Evolutionary conservation across 2,888 invertebrate species (phyloP).

Genomic region (Agriotes lineatus): DNA sequence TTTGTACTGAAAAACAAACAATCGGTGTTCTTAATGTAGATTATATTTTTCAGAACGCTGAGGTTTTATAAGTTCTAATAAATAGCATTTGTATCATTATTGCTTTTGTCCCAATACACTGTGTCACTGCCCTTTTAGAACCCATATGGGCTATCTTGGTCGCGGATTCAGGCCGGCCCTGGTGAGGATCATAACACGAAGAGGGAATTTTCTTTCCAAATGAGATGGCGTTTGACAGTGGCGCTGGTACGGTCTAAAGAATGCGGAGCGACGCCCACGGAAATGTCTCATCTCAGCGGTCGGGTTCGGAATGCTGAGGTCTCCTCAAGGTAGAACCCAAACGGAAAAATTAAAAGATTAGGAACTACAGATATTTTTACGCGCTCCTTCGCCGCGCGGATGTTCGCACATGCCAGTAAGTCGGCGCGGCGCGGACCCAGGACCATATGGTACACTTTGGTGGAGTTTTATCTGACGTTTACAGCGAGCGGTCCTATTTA

Average conservation of each 20-base stretch:
- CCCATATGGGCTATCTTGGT: too few relatives aligned
- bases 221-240: conserved; percentile 38
- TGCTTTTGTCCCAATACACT: too few relatives aligned
- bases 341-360: conserved; percentile 21
- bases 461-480: conserved; percentile 32
- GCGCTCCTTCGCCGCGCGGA: neutral
- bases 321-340: conserved; percentile 37
- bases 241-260: conserved; percentile 40
- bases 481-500: conserved; percentile 28
- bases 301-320: conserved; percentile 40
- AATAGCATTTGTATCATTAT: too few relatives aligned
- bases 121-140: too few relatives aligned
- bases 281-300: conserved; percentile 40
- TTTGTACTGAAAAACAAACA: too few relatives aligned
- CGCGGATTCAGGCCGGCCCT: too few relatives aligned
- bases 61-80: too few relatives aligned
- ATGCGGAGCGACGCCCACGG: conserved; percentile 47
- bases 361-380: neutral
- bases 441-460: conserved; percentile 33
- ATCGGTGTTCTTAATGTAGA: too few relatives aligned
- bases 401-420: conserved; percentile 1
- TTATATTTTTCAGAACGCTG: too few relatives aligned
- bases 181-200: conserved; percentile 19
- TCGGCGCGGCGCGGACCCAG: conserved; percentile 3
- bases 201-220: conserved; percentile 25